phyloP scores from a whole-genome alignment of 1,140 invertebrate genomes.

The Carposina sasakii region DNA sequence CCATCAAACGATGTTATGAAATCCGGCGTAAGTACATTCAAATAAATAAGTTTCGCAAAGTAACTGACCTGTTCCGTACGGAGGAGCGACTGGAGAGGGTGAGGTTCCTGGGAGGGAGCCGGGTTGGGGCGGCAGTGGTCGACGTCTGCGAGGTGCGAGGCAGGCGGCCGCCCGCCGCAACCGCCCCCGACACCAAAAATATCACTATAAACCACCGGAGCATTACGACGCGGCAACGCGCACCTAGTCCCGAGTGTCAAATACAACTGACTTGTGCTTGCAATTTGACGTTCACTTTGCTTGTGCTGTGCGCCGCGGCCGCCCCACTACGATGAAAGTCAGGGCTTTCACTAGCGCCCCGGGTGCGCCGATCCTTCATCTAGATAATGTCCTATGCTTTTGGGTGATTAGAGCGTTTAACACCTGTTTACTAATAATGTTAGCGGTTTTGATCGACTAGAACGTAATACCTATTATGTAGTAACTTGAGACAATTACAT shows the following conservation, averaged over 20 bases:
- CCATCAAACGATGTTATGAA: too few species aligned
- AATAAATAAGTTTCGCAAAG: not conserved
- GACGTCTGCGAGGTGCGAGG: constrained; percentile 50
- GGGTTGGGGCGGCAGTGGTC: constrained; percentile 28
- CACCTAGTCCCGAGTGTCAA: constrained; percentile 39
- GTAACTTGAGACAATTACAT: too few species aligned
- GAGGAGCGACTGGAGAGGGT: constrained; percentile 54
- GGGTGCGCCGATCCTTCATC: constrained; percentile 4
- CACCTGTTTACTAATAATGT: too few species aligned
- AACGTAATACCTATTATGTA: too few species aligned
- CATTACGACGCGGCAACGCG: constrained; percentile 49
- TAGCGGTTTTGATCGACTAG: too few species aligned
- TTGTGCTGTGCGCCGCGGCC: constrained; percentile 34
- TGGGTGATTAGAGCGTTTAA: too few species aligned
- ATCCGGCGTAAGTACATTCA: too few species aligned
- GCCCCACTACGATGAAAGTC: constrained; percentile 63
- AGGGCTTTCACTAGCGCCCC: constrained; percentile 50
- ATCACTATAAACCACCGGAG: constrained; percentile 55
- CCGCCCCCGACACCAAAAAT: constrained; percentile 38
- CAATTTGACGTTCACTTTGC: constrained; percentile 59
- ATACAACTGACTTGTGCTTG: constrained; percentile 38
- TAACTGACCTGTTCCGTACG: constrained; percentile 57
- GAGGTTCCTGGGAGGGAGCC: constrained; percentile 53
- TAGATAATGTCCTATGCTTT: constrained; percentile 4
- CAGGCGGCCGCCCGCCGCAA: constrained; percentile 51